These are phyloP conservation scores for Tetragonisca angustula DNA, from an alignment of 2,888 invertebrate species.

Conservation along the genomic window DNA sequence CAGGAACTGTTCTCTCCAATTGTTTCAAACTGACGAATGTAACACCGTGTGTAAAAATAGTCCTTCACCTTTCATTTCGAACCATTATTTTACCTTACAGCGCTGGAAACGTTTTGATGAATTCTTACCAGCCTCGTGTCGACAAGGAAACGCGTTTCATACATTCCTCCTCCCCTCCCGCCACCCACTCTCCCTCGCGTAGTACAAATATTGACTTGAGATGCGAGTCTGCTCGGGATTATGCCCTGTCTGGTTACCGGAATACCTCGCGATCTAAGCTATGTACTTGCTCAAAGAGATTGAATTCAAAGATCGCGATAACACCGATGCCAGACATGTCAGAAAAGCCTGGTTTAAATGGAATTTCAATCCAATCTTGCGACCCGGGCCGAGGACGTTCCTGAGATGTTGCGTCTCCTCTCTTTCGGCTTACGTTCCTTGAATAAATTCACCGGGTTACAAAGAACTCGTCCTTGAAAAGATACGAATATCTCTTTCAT, in stretches of 20 bases:
- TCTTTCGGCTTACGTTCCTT: not conserved
- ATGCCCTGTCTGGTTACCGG: conserved; percentile 64
- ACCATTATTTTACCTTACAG: no score
- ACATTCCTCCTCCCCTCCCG: conserved; percentile 29
- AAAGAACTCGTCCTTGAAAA: not conserved
- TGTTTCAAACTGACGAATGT: no score
- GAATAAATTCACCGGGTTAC: not conserved
- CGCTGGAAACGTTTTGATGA: not conserved
- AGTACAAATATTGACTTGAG: conserved; percentile 70
- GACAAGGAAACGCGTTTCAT: conserved; percentile 49
- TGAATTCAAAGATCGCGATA: conserved; percentile 46
- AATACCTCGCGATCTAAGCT: conserved; percentile 35
- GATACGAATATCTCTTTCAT: not conserved
- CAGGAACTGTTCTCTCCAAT: no score
- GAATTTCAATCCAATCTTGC: conserved; percentile 16
- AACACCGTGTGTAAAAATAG: no score
- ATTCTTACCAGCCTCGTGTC: conserved; percentile 20
- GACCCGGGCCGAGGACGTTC: not conserved
- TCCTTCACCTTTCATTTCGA: no score
- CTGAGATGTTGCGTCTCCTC: not conserved
- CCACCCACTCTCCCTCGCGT: not conserved
- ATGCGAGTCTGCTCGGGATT: conserved; percentile 56
- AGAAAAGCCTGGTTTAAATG: conserved; percentile 1
- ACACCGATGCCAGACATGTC: conserved; percentile 12
- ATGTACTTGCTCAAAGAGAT: conserved; percentile 45